A percentile compares a stretch with the other conserved stretches of the same genome.
These are phyloP conservation scores for Megalopta genalis DNA, from an alignment of 1,140 invertebrate species.

Conservation along the genomic window DNA sequence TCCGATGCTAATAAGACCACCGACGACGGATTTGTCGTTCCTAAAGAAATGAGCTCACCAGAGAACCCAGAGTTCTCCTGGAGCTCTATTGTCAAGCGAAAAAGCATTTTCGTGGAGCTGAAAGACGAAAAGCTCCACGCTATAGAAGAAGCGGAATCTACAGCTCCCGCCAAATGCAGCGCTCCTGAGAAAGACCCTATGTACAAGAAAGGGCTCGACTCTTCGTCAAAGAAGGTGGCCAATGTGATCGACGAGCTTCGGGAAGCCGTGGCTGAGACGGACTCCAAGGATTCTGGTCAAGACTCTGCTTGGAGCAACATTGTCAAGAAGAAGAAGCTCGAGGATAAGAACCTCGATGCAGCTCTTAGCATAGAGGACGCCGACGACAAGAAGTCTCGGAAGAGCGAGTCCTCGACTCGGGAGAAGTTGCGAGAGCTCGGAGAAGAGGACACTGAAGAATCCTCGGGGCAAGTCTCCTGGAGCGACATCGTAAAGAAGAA, in stretches of 20 bases:
- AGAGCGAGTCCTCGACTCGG: constrained; percentile 5
- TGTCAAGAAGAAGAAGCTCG: constrained; percentile 51
- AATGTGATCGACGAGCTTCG: constrained; percentile 35
- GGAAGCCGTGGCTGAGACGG: constrained; percentile 24
- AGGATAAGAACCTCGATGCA: constrained; percentile 30
- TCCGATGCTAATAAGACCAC: background rate
- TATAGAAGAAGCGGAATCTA: background rate
- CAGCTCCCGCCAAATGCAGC: background rate
- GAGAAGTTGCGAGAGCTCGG: constrained; percentile 43
- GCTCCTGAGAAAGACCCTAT: background rate
- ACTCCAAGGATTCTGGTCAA: background rate
- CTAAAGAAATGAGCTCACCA: background rate
- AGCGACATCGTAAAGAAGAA: constrained; percentile 64
- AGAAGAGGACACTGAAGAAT: background rate
- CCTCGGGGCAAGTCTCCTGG: constrained; percentile 57
- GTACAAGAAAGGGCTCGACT: constrained; percentile 15
- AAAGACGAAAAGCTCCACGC: constrained; percentile 39
- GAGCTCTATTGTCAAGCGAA: constrained; percentile 67
- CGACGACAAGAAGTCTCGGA: background rate
- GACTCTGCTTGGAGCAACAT: constrained; percentile 67
- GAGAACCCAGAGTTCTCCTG: constrained; percentile 56
- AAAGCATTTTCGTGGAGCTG: constrained; percentile 9
- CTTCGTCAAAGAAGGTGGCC: constrained; percentile 6
- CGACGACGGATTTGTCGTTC: constrained; percentile 17
- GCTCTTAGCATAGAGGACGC: constrained; percentile 25